These are phyloP conservation scores for Mizuhopecten yessoensis DNA, from an alignment of 1,140 invertebrate genomes.

Conservation along the genomic window DNA sequence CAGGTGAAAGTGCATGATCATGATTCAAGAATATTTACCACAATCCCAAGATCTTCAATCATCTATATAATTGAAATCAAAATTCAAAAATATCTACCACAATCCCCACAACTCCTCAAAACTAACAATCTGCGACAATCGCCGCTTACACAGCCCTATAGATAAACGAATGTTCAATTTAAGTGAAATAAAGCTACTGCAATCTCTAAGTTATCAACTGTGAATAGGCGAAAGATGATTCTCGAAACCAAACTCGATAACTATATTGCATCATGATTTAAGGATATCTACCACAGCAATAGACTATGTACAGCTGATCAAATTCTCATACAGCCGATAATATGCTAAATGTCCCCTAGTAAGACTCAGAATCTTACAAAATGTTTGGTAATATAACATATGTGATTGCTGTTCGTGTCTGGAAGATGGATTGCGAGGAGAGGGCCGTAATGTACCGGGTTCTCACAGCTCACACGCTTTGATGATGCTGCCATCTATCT, in stretches of 20 bases:
- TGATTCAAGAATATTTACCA: neutral
- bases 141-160: too few relatives aligned
- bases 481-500: slow-evolving; percentile 37
- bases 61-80: too few relatives aligned
- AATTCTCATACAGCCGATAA: neutral
- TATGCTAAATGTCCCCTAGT: slow-evolving; percentile 18
- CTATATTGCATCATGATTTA: neutral
- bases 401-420: slow-evolving; percentile 3
- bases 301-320: slow-evolving; percentile 9
- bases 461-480: slow-evolving; percentile 24
- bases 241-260: too few relatives aligned
- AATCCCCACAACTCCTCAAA: too few relatives aligned
- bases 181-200: too few relatives aligned
- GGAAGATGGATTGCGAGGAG: slow-evolving; percentile 6
- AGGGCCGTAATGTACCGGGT: neutral
- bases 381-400: slow-evolving; percentile 40
- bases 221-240: too few relatives aligned
- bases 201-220: too few relatives aligned
- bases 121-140: too few relatives aligned
- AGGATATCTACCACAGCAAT: neutral
- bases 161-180: too few relatives aligned
- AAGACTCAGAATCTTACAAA: neutral
- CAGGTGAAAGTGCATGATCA: too few relatives aligned
- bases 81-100: too few relatives aligned
- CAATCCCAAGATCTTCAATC: too few relatives aligned